phyloP scores from a whole-genome alignment of 2,113 vertebrate genomes.

The Thomomys bottae region DNA sequence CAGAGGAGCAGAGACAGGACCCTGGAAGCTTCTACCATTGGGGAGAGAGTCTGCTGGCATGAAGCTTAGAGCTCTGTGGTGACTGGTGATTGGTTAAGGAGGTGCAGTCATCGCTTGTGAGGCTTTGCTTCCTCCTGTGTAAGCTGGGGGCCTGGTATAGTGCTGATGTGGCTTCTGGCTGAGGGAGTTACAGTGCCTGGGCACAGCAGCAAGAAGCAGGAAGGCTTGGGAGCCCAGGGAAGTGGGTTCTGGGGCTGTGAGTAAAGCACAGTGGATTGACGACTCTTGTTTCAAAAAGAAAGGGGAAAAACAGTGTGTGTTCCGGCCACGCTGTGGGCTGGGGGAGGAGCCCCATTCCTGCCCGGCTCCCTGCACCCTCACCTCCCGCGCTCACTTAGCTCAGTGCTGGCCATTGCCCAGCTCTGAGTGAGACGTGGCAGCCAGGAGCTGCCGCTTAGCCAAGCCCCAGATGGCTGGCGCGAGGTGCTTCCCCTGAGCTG shows the following conservation, averaged over 20 bases:
- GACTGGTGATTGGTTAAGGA: too few relatives aligned
- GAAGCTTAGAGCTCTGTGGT: not conserved
- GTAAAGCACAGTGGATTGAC: constrained; percentile 49
- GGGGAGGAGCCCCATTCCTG: constrained; percentile 71
- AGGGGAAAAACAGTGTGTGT: constrained; percentile 46
- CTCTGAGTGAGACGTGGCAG: constrained; percentile 88
- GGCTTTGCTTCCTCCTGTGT: not conserved
- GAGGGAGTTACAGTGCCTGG: not conserved
- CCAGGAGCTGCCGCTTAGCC: constrained; percentile 85
- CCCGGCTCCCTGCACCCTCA: constrained; percentile 69
- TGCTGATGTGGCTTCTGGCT: not conserved
- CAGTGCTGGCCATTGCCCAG: constrained; percentile 86
- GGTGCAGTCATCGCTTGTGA: too few relatives aligned
- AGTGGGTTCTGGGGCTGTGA: constrained; percentile 33
- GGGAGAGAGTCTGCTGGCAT: not conserved
- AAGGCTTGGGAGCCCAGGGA: constrained; percentile 26
- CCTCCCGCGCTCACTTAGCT: constrained; percentile 83
- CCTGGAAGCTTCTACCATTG: not conserved
- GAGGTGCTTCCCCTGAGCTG: constrained; percentile 81
- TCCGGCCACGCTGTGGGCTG: constrained; percentile 69
- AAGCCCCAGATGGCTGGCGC: constrained; percentile 85
- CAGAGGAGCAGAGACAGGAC: not conserved
- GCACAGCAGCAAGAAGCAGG: not conserved
- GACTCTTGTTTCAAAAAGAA: constrained; percentile 60
- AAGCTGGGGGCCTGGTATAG: not conserved